Evolutionary conservation across 2,888 invertebrate genomes (phyloP), one percentile per base, ranked within the genome.

Genomic region (Chirona hameri): DNA sequence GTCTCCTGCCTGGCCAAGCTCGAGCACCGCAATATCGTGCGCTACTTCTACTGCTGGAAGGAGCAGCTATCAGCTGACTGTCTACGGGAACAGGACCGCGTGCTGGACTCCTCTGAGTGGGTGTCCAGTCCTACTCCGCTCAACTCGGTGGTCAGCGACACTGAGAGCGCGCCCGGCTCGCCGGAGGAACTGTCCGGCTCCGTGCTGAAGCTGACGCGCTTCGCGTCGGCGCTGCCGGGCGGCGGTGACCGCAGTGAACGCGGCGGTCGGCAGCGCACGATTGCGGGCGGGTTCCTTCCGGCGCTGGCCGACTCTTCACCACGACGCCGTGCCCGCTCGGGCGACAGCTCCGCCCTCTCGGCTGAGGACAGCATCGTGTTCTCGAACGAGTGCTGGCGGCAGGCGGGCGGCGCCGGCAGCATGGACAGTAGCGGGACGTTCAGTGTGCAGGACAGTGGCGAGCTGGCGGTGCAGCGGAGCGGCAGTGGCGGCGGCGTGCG

Each of bases 31-130:
- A 94, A 98, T 88, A 99, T 99, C 86, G 98, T 99, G 82, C 91
- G 99, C 1, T 99, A 98, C 89, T 96, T 94, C 88, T 94, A 97
- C 90, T 94, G 98, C 0, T 99, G 99, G 99, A 90, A 96, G 0
- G 98, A 99, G 88, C 92, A 92, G 83, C 98, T 98, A 15, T 98
- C 80, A 52, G 15, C 52, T 1, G 80, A 52, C 27, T 48, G 27
- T 3, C 52, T 80, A 52, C 27, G 0, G 27, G 27, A 80, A 52
- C 80, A 80, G 80, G 55, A 80, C 80, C 14, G 52, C 15, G 27
- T 55, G 80, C 29, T 80, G 29, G 55, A 55, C 0, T 27, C 52
- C 14, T 48, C 52, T 15, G 55, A 80, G 52, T 76, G 76, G 80
- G 52, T 21, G 80, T 52, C 80, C 14, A 80, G 27, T 9, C 48